Evolutionary conservation across 2,888 invertebrate species (phyloP).

Genomic region (Coenonympha glycerion): DNA sequence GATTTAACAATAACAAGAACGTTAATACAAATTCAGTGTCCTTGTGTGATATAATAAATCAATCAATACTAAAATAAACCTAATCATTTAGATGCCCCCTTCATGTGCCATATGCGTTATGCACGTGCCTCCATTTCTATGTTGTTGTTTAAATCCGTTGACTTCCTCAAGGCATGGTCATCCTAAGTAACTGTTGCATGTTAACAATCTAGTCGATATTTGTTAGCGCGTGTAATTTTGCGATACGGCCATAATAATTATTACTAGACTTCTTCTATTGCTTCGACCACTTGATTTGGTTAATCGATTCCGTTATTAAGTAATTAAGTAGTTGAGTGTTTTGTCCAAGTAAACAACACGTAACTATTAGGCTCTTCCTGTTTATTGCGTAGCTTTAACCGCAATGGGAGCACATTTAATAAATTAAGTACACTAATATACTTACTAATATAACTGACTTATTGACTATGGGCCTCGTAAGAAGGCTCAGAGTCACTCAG

Average conservation of each 20-base stretch:
- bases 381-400: background rate
- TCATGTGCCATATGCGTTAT: too few relatives aligned
- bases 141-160: too few relatives aligned
- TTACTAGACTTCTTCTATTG: conserved; percentile 12
- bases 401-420: background rate
- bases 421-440: too few relatives aligned
- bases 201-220: conserved; percentile 23
- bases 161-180: background rate
- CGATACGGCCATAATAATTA: conserved; percentile 15
- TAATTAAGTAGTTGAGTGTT: background rate
- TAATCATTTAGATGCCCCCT: too few relatives aligned
- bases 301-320: conserved; percentile 9
- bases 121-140: too few relatives aligned
- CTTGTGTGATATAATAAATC: too few relatives aligned
- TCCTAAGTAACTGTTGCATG: conserved; percentile 51
- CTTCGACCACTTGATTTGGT: conserved; percentile 11
- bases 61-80: too few relatives aligned
- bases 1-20: too few relatives aligned
- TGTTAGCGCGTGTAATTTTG: conserved; percentile 18
- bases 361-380: background rate
- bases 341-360: background rate
- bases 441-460: too few relatives aligned
- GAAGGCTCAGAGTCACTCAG: too few relatives aligned
- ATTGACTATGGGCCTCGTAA: too few relatives aligned
- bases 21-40: too few relatives aligned